These are phyloP conservation scores for Dendrocopos noguchii DNA, from an alignment of 2,113 vertebrate species.

Conservation along the genomic window DNA sequence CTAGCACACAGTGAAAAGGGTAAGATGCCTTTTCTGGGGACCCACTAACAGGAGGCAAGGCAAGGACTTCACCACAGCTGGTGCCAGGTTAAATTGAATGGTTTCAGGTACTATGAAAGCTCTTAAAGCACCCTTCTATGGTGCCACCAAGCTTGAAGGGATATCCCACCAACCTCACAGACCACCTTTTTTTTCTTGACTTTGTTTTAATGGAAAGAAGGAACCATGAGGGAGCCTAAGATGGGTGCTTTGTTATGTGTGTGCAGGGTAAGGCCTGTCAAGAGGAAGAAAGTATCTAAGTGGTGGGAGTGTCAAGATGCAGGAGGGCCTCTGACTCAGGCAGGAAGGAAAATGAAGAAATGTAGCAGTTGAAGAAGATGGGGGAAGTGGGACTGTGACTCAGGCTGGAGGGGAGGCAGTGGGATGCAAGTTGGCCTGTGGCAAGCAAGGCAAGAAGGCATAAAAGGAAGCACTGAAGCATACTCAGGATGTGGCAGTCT, in stretches of 20 bases:
- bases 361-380: background rate
- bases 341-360: conserved; percentile 70
- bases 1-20: background rate
- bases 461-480: conserved; percentile 18
- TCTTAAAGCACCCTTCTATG: background rate
- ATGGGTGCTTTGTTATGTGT: background rate
- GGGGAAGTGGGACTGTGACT: conserved; percentile 62
- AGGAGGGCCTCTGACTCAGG: conserved; percentile 54
- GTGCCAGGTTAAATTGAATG: background rate
- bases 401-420: conserved; percentile 21
- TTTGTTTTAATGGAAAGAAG: background rate
- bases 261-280: background rate
- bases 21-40: background rate
- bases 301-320: conserved; percentile 16
- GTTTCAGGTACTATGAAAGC: background rate
- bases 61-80: background rate
- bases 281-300: conserved; percentile 28
- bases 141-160: background rate
- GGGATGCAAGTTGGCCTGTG: background rate
- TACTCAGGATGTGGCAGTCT: background rate
- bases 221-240: background rate
- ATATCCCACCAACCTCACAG: background rate
- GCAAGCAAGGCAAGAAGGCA: background rate
- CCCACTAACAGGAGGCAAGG: background rate
- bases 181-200: background rate